Evolutionary conservation across 2,888 invertebrate genomes (phyloP), one percentile per base, ranked within the genome.

Genomic region (Lymantria monacha): DNA sequence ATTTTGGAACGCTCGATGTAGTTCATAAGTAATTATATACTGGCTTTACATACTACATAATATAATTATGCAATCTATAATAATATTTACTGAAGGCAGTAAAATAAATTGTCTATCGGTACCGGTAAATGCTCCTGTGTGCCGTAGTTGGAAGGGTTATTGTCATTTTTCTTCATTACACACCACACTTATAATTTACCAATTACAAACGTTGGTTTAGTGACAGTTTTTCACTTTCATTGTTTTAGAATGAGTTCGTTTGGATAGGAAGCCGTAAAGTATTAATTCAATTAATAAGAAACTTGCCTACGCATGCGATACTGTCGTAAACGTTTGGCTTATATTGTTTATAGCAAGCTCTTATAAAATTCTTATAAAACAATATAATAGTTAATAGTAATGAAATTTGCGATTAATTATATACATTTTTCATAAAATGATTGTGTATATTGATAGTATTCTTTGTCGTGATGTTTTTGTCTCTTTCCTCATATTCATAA

Each of bases 221-320:
- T 61, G 60, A 62, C 69, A 69, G 69, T 68, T 70, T 70, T 77
- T 74, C 69, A 69, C 71, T 58, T 70, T 66, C 69, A 71, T 55
- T 66, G 64, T 71, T 68, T 76, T 70, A 69, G 72, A 72, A 71
- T 72, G 74, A 79, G 76, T 63, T 70, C 74, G 77, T 74, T 72
- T 72, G 59, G 72, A 60, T 78, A 83, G 78, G 85, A 89, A 89
- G 83, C 88, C 89, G 12, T 87, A 87, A 61, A 70, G 59, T 57
- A 52, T 55, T 78, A 90, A 90, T 89, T 86, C 76, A 86, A 88
- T 90, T 88, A 87, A 87, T 87, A 78, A 73, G 72, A 74, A 66
- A 72, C 66, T 70, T 63, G 59, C 54, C 65, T 70, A 63, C 63
- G 68, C 62, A 57, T 69, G 66, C 59, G 56, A 62, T 57, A 52